Evolutionary conservation across 2,797 vertebrate genomes (phyloP).

Genomic region (Tragopan temminckii): DNA sequence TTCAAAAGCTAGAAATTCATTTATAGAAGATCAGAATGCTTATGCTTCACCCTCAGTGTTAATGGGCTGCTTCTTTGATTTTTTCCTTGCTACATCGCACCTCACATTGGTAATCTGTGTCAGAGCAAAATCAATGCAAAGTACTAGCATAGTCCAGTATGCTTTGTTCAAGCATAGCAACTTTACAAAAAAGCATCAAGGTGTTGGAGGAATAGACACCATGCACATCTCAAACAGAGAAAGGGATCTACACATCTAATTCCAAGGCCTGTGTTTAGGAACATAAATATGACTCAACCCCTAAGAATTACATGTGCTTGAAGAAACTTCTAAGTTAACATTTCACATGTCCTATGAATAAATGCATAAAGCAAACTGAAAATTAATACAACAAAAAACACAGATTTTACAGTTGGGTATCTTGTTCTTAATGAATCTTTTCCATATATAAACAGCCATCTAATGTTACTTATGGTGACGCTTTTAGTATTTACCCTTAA

Average conservation of each 20-base stretch:
- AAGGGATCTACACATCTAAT: neutral
- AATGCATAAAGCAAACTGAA: neutral
- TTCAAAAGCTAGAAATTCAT: slow-evolving; percentile 10
- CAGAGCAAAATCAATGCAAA: neutral
- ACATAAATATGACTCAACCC: neutral
- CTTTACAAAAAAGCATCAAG: neutral
- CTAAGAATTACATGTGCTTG: neutral
- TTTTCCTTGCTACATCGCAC: neutral
- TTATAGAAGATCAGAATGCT: neutral
- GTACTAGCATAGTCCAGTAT: neutral
- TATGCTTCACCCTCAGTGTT: neutral
- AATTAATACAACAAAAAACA: neutral
- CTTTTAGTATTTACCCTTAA: neutral
- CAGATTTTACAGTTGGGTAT: neutral
- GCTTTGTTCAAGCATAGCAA: neutral
- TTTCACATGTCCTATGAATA: neutral
- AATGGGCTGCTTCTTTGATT: neutral
- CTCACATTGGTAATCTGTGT: neutral
- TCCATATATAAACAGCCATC: neutral
- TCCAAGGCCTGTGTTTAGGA: neutral
- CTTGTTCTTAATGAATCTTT: neutral
- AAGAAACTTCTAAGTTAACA: neutral
- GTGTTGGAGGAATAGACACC: neutral
- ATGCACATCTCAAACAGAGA: accelerated
- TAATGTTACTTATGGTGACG: neutral